phyloP scores from a whole-genome alignment of 2,797 vertebrate species.

The Labroides dimidiatus region DNA sequence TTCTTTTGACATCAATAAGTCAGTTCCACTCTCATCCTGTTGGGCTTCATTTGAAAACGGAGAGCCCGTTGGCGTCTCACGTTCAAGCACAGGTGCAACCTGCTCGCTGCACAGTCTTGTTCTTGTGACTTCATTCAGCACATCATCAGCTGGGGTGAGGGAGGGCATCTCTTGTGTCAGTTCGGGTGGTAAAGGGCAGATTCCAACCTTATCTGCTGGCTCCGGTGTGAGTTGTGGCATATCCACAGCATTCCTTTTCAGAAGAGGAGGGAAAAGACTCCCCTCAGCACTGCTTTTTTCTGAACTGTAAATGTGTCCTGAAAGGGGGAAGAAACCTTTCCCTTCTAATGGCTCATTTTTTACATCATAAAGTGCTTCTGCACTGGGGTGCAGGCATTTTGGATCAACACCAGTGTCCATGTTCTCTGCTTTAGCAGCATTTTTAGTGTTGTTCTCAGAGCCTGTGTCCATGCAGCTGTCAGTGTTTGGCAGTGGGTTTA shows the following conservation, averaged over 20 bases:
- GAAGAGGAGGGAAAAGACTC: constrained; percentile 64
- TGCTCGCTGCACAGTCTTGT: constrained; percentile 47
- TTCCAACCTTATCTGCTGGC: constrained; percentile 63
- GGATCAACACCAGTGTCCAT: constrained; percentile 31
- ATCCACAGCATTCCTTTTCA: constrained; percentile 70
- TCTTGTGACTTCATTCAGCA: constrained; percentile 35
- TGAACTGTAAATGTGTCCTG: constrained; percentile 37
- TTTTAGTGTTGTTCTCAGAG: constrained; percentile 33
- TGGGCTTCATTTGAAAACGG: constrained; percentile 31
- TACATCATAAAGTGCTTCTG: constrained; percentile 68
- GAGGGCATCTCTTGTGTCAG: constrained; percentile 86
- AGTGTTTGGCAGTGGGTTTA: constrained; percentile 40
- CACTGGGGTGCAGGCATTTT: constrained; percentile 45
- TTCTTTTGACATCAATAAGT: constrained; percentile 41
- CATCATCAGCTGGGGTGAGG: constrained; percentile 80
- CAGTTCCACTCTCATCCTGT: constrained; percentile 32
- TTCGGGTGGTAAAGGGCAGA: constrained; percentile 74
- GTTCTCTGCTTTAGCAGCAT: constrained; percentile 48
- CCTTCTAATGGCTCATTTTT: constrained; percentile 67
- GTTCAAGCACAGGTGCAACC: constrained; percentile 78
- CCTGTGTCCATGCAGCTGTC: constrained; percentile 35
- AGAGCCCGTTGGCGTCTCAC: constrained; percentile 66
- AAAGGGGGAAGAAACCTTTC: constrained; percentile 24
- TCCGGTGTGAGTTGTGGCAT: constrained; percentile 86
- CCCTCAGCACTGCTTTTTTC: constrained; percentile 52